Base-by-base conservation (phyloP, 1,140 invertebrate genomes). In the Diploscapter pachys region DNA sequence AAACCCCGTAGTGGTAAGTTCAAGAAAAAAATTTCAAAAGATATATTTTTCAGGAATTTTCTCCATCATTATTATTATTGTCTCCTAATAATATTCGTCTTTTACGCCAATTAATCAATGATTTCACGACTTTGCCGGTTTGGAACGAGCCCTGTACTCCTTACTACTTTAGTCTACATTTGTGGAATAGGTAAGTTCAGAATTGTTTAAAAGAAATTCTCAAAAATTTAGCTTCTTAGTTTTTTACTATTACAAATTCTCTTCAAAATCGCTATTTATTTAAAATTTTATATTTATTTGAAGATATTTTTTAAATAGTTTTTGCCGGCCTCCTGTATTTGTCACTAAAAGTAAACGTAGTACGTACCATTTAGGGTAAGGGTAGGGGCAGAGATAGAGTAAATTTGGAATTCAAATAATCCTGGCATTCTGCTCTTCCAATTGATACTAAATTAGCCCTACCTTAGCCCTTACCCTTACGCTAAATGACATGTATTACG, bases 71-170 rank as follows among this genome's bases (percentile, higher is more conserved):
- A 5, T 53, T 74, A 4, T 48, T 74, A 3, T 59, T 74, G 11
- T 68, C 73, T 13, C 61, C 63, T 3, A 61, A 74, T 13, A 74
- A 74, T 56, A 49, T 64, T 8, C 54, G 73, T n/a, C 57, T 74
- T 4, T 64, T 66, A 9, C 54, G 73, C 4, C 73, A 74, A 8
- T 53, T 74, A 59, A 11, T 56, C 62, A 31, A 66, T 63, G 9
- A 74, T 67, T 53, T 69, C 64, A 54, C 64, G 57, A 48, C 73
- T 74, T 61, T 31, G 31, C 73, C 73, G 2, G 51, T 74, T 4
- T 74, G 73, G 73, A 52, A 51, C 6, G 73, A 74, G 56, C 73
- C 73, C 4, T 74, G 73, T 54, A 53, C 73, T n/a, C 73, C 73
- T 2, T 74, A 62, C 51, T 74, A 68, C 63, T 74, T 65, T 65